A percentile compares a stretch with the other conserved stretches of the same genome.
Evolutionary conservation across 2,797 vertebrate genomes (phyloP).

Genomic region (Leptodactylus fallax): DNA sequence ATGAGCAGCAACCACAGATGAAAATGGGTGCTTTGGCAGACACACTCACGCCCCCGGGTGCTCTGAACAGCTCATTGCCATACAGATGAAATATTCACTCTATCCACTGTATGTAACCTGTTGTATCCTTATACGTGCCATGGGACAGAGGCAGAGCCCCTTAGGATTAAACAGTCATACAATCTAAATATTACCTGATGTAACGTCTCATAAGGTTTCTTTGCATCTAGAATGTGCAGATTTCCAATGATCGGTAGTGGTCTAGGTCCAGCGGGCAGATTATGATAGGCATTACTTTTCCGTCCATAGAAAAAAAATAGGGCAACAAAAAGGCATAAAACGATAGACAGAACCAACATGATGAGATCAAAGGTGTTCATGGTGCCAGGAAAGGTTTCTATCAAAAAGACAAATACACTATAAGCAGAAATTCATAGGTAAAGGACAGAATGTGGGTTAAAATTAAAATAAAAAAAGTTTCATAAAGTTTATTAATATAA

Average conservation of each 20-base stretch:
- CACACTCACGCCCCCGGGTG: no score
- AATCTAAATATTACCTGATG: slow-evolving; percentile 61
- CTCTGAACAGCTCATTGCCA: no score
- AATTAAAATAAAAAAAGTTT: no score
- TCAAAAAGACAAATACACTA: not conserved
- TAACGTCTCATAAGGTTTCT: slow-evolving; percentile 70
- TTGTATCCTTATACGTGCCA: no score
- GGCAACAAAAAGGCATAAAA: slow-evolving; percentile 17
- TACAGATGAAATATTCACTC: no score
- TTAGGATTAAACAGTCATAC: no score
- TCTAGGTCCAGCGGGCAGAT: slow-evolving; percentile 70
- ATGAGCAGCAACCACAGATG: no score
- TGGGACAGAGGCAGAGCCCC: no score
- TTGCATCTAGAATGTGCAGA: slow-evolving; percentile 68
- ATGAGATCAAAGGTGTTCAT: slow-evolving; percentile 23
- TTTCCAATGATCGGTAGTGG: slow-evolving; percentile 72
- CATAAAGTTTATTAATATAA: no score
- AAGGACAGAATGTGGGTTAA: no score
- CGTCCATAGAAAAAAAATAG: not conserved
- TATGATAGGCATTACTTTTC: not conserved
- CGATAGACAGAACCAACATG: not conserved
- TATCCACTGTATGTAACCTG: not conserved
- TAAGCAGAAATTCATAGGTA: no score
- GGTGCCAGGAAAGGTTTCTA: not conserved
- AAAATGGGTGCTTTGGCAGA: no score